Evolutionary conservation across 2,113 vertebrate genomes (phyloP).

Genomic region (Junco hyemalis): DNA sequence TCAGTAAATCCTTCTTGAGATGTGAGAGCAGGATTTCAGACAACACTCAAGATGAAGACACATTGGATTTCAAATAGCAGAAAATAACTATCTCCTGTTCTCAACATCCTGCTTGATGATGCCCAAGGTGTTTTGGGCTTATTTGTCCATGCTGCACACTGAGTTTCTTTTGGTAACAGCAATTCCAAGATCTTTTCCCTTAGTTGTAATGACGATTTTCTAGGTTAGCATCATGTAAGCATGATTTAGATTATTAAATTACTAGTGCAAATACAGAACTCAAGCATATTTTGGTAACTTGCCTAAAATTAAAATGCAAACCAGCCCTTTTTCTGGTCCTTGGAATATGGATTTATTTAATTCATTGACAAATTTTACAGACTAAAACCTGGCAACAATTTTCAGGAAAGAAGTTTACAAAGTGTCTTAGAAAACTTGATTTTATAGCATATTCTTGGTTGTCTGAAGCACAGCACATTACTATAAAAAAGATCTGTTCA

Average conservation of each 20-base stretch:
- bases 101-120: neutral
- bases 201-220: neutral
- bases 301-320: neutral
- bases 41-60: neutral
- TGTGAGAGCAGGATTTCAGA: neutral
- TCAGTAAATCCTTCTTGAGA: neutral
- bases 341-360: neutral
- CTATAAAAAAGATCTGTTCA: neutral
- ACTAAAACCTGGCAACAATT: neutral
- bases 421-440: neutral
- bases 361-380: neutral
- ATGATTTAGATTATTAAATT: neutral
- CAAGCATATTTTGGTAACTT: neutral
- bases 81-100: neutral
- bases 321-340: neutral
- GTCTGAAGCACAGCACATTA: neutral
- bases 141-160: neutral
- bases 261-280: neutral
- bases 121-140: neutral
- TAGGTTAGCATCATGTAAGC: neutral
- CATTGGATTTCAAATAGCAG: neutral
- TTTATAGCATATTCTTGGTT: neutral
- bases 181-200: neutral
- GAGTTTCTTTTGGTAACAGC: neutral
- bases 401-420: neutral